phyloP scores from a whole-genome alignment of 1,140 invertebrate genomes.

The Atopsyche davidsoni region DNA sequence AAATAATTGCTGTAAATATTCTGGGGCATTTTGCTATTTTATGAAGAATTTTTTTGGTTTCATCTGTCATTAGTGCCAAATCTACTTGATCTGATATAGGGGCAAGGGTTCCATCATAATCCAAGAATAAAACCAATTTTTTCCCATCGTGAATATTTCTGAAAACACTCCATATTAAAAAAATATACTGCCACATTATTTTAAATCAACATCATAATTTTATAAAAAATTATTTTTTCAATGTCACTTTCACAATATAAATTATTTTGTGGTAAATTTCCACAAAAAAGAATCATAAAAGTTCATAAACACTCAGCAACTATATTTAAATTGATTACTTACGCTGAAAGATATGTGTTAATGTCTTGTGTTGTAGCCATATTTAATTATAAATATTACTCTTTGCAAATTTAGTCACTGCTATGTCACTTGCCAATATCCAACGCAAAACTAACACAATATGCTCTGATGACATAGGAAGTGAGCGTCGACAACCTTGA shows the following conservation, averaged over 20 bases:
- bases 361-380: not conserved
- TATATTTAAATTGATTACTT: not conserved
- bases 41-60: conserved; percentile 78
- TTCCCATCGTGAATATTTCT: conserved; percentile 80
- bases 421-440: too few relatives aligned
- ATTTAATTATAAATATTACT: not conserved
- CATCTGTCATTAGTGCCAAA: conserved; percentile 71
- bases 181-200: too few relatives aligned
- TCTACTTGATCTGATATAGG: conserved; percentile 85
- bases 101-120: conserved; percentile 86
- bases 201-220: too few relatives aligned
- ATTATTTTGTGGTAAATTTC: too few relatives aligned
- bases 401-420: too few relatives aligned
- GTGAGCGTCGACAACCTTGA: too few relatives aligned
- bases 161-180: too few relatives aligned
- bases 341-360: not conserved
- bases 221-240: not conserved
- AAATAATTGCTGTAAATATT: conserved; percentile 82
- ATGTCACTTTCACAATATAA: too few relatives aligned
- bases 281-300: too few relatives aligned
- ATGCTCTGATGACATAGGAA: too few relatives aligned
- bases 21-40: conserved; percentile 77
- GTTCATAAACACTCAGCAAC: too few relatives aligned
- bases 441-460: too few relatives aligned
- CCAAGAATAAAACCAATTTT: conserved; percentile 75